Conservation (phyloP, 2,888 invertebrate species). For the Brenthis ino region DNA sequence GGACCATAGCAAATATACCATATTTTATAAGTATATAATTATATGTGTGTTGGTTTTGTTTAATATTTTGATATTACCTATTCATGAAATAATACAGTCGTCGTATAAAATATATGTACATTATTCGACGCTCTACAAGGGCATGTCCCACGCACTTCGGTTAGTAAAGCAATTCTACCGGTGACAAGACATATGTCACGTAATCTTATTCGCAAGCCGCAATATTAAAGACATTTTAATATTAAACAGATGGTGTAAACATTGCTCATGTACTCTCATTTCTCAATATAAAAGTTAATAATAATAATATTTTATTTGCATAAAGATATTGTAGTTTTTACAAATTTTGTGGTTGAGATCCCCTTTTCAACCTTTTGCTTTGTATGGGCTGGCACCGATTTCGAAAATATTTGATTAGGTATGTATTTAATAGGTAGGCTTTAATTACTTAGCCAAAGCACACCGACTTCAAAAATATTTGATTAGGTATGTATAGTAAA, state of each 20-base stretch:
- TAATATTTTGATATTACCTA: neutral
- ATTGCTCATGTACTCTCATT: neutral
- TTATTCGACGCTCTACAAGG: conserved; percentile 11
- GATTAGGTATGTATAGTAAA: too few species aligned
- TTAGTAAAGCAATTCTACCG: conserved; percentile 16
- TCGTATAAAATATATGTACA: neutral
- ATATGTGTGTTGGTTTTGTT: neutral
- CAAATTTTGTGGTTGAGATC: too few species aligned
- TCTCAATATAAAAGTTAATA: neutral
- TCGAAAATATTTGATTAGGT: too few species aligned
- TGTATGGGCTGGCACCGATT: too few species aligned
- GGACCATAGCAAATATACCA: too few species aligned
- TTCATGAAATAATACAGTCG: conserved; percentile 4
- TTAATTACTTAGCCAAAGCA: too few species aligned
- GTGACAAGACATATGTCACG: conserved; percentile 24
- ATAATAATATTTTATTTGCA: too few species aligned
- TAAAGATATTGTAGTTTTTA: too few species aligned
- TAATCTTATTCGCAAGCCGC: conserved; percentile 9
- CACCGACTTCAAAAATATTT: too few species aligned
- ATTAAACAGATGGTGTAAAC: neutral
- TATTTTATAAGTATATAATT: neutral
- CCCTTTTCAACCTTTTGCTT: too few species aligned
- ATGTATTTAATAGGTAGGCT: too few species aligned
- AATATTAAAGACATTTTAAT: neutral
- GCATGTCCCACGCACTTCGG: conserved; percentile 16